Evolutionary conservation across 2,888 invertebrate species (phyloP), one percentile per base, ranked within the genome.

Genomic region (Euplexia lucipara): DNA sequence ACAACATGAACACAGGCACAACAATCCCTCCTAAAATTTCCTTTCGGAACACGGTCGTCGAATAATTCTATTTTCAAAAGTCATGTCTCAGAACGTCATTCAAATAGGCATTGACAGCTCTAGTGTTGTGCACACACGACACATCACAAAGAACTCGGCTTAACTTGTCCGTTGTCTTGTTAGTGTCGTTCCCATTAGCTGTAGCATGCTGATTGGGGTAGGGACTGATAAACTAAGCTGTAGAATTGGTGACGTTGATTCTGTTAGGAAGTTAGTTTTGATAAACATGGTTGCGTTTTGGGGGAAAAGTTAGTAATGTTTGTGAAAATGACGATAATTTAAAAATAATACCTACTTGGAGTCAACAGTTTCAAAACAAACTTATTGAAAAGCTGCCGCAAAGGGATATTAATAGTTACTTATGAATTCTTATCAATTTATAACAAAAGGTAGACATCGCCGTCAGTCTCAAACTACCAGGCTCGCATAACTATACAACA

Each of bases 131-230:
- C 66, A 39, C 44, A 56, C 68, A 44, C 70, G 34, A 49, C 30
- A 39, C 35, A 59, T 49, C 70, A 70, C 70, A 75, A 75, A 75
- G 53, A 68, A 68, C 52, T 75, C 39, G 70, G 41, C 74, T 70
- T 49, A 56, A 75, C 70, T 9, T 47, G 60, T 69, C 30, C 14
- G 37, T 26, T 10, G 41, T 69, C 76, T 52, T 47, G 60, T 70
- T 60, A 71, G 75, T 44, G 76, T 56, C 76, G 47, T 54, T 20
- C 20, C 60, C 49, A 71, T 71, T 71, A 75, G 70, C 37, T 8
- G 26, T 9, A 42, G 37, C 54, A 59, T 51, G 41, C 76, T 75
- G 70, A 71, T 69, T 75, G 37, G 39, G 49, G 54, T 70, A 56
- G 39, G 18, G 30, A n/a, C 22, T 42, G 66, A 65, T 74, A 53